Percentiles rank a stretch among this genome's conserved stretches.
Evolutionary conservation across 2,797 vertebrate species (phyloP).

Genomic region (Pangasius mekongensis): DNA sequence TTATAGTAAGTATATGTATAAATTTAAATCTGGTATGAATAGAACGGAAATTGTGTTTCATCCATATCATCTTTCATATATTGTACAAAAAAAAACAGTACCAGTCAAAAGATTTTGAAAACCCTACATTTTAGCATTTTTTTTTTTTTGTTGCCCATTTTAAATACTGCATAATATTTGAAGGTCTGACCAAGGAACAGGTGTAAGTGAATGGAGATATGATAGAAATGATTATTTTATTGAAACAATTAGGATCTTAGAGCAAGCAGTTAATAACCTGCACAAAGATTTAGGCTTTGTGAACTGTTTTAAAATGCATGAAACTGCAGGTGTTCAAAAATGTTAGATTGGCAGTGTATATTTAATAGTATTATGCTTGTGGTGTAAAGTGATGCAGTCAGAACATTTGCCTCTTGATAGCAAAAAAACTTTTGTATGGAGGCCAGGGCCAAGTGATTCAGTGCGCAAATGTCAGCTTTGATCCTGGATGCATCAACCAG

Average conservation of each 20-base stretch:
- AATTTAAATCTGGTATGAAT: conserved; percentile 16
- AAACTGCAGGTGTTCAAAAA: neutral
- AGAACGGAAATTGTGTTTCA: conserved; percentile 12
- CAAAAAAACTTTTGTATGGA: neutral
- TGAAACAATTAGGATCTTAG: neutral
- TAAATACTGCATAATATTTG: neutral
- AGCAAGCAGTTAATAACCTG: neutral
- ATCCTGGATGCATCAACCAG: conserved; percentile 46
- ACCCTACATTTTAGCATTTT: neutral
- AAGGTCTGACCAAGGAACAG: neutral
- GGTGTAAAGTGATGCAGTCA: conserved; percentile 34
- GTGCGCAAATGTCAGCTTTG: conserved; percentile 53
- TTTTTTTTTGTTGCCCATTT: neutral
- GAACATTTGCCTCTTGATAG: conserved; percentile 47
- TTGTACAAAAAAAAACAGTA: neutral
- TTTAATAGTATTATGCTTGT: conserved; percentile 3
- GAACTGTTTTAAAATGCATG: neutral
- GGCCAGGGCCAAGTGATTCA: conserved; percentile 25
- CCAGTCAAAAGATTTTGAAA: neutral
- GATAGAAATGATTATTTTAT: neutral
- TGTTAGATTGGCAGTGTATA: neutral
- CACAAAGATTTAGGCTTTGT: too few relatives aligned
- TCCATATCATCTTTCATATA: neutral
- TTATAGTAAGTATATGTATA: conserved; percentile 8
- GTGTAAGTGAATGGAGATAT: neutral